Conservation (phyloP, 1,140 invertebrate species). For the Rhagoletis zephyria region DNA sequence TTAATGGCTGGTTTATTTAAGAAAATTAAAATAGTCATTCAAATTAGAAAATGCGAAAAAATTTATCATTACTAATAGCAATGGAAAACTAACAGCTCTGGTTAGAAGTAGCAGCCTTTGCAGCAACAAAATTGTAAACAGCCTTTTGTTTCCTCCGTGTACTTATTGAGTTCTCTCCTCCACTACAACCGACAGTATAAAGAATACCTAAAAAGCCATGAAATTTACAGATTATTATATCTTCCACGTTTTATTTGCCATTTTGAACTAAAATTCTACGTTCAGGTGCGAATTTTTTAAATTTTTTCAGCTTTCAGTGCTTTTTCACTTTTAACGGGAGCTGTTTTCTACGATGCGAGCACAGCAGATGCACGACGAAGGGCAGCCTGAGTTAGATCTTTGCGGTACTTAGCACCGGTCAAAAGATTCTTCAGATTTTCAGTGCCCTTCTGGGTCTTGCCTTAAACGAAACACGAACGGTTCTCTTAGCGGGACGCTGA, state of each 20-base stretch:
- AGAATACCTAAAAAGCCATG: no score
- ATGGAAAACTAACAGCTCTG: no score
- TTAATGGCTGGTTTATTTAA: no score
- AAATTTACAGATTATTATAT: background rate
- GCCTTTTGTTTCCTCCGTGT: no score
- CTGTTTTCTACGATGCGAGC: constrained; percentile 88
- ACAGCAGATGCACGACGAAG: constrained; percentile 91
- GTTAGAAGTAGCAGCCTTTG: no score
- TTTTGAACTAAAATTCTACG: background rate
- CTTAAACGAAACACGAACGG: constrained; percentile 85
- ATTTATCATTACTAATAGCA: no score
- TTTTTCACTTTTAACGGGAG: constrained; percentile 85
- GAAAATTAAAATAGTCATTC: no score
- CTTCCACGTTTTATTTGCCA: background rate
- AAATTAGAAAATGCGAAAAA: no score
- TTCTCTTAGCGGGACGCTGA: constrained; percentile 84
- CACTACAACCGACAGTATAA: no score
- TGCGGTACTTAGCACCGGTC: constrained; percentile 86
- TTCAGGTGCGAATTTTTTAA: constrained; percentile 54
- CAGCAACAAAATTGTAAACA: no score
- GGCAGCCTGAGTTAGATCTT: constrained; percentile 87
- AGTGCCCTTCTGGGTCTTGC: constrained; percentile 87
- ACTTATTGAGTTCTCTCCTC: no score
- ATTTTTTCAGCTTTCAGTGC: constrained; percentile 79
- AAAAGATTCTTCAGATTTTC: constrained; percentile 85